Evolutionary conservation across 2,797 vertebrate species (phyloP).

Genomic region (Phataginus tetradactyla): DNA sequence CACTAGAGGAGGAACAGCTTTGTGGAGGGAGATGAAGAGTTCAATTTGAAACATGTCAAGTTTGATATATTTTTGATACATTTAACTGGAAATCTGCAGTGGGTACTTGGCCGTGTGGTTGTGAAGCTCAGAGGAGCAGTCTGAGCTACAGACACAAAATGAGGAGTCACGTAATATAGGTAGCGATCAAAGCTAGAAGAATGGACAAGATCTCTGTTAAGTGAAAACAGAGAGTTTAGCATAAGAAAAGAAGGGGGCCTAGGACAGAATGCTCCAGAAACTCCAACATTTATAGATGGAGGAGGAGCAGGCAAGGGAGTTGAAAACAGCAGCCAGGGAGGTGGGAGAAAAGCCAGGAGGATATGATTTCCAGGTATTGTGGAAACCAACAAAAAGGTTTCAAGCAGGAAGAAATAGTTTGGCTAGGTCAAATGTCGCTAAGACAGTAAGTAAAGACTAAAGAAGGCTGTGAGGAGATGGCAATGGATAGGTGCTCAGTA

Average conservation of each 20-base stretch:
- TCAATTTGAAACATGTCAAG: neutral
- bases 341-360: neutral
- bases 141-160: neutral
- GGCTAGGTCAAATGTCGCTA: neutral
- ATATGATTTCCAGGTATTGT: neutral
- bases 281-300: neutral
- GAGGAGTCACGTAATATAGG: neutral
- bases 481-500: neutral
- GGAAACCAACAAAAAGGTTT: neutral
- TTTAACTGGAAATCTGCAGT: slow-evolving; percentile 29
- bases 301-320: neutral
- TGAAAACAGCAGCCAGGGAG: neutral
- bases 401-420: neutral
- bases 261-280: neutral
- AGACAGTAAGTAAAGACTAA: neutral
- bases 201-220: neutral
- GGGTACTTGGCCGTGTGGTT: neutral
- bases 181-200: neutral
- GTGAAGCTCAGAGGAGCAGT: neutral
- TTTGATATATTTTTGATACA: slow-evolving; percentile 14
- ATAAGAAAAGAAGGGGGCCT: neutral
- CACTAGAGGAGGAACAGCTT: neutral
- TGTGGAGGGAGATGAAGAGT: slow-evolving; percentile 35
- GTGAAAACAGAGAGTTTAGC: neutral
- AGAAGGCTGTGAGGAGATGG: neutral